A percentile compares a stretch with the other conserved stretches of the same genome.
Evolutionary conservation across 2,113 vertebrate genomes (phyloP).

Genomic region (Sceloporus undulatus): DNA sequence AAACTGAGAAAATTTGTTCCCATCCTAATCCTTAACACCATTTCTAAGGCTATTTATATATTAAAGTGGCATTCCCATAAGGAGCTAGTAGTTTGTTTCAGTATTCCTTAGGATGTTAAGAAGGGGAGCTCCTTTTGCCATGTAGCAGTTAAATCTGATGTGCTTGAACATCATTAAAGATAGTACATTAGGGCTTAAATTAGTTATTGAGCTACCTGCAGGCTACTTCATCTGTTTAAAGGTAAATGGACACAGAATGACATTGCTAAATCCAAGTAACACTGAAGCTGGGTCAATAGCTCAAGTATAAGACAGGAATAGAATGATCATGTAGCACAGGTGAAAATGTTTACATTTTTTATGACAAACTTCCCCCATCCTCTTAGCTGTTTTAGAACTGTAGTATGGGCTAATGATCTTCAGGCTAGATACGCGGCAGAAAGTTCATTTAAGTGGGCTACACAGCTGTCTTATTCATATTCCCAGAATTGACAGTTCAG

Average conservation of each 20-base stretch:
- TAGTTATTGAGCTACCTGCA: slow-evolving; percentile 76
- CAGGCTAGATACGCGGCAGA: not conserved
- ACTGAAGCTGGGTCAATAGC: slow-evolving; percentile 22
- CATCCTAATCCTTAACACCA: too few relatives aligned
- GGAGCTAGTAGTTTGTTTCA: not conserved
- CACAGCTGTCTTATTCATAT: not conserved
- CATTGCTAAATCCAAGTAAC: slow-evolving; percentile 64
- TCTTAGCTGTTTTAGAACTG: not conserved
- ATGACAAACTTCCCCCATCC: not conserved
- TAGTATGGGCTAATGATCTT: not conserved
- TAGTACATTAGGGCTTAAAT: slow-evolving; percentile 72
- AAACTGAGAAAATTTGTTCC: too few relatives aligned
- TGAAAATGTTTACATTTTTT: not conserved
- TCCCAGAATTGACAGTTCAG: not conserved
- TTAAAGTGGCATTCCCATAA: not conserved
- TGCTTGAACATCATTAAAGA: slow-evolving; percentile 64
- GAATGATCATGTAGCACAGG: not conserved
- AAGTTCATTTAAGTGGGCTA: not conserved
- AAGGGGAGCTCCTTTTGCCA: not conserved
- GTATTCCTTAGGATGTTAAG: not conserved
- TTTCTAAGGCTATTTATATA: not conserved
- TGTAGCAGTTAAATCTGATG: slow-evolving; percentile 44
- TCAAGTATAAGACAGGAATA: slow-evolving; percentile 11
- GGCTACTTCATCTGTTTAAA: slow-evolving; percentile 46
- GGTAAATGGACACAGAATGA: slow-evolving; percentile 25